A percentile compares a stretch with the other conserved stretches of the same genome.
phyloP scores from a whole-genome alignment of 2,113 vertebrate genomes.

The Dolichotis patagonum region DNA sequence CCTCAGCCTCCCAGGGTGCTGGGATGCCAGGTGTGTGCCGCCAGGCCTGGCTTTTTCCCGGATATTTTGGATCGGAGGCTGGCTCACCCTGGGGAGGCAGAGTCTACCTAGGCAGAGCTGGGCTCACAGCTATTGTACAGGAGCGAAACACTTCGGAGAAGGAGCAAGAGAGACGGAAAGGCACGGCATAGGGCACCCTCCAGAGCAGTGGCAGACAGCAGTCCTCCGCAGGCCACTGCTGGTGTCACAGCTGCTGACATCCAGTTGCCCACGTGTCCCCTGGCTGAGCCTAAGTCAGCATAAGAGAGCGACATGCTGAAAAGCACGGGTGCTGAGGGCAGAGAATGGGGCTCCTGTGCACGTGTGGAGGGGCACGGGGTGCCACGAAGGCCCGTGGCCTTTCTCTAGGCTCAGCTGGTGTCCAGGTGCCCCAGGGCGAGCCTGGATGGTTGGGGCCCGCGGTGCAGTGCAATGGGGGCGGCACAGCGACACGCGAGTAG shows the following conservation, averaged over 20 bases:
- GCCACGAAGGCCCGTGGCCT: not conserved
- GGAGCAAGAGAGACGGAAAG: not conserved
- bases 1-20: not conserved
- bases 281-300: not conserved
- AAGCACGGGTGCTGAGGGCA: rapidly evolving
- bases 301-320: rapidly evolving
- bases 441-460: not conserved
- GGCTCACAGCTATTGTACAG: not conserved
- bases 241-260: too few species aligned
- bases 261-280: not conserved
- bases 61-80: not conserved
- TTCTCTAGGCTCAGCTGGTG: not conserved
- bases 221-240: too few species aligned
- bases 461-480: not conserved
- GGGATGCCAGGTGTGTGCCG: not conserved
- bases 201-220: not conserved
- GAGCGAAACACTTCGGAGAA: not conserved
- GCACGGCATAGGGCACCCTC: not conserved
- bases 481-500: too few species aligned
- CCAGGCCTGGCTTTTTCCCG: not conserved
- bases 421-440: rapidly evolving
- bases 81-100: too few species aligned
- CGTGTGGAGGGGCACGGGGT: rapidly evolving
- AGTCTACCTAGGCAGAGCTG: rapidly evolving
- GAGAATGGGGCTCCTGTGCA: not conserved